Evolutionary conservation across 2,888 invertebrate genomes (phyloP), one percentile per base, ranked within the genome.

Genomic region (Halictus ligatus): DNA sequence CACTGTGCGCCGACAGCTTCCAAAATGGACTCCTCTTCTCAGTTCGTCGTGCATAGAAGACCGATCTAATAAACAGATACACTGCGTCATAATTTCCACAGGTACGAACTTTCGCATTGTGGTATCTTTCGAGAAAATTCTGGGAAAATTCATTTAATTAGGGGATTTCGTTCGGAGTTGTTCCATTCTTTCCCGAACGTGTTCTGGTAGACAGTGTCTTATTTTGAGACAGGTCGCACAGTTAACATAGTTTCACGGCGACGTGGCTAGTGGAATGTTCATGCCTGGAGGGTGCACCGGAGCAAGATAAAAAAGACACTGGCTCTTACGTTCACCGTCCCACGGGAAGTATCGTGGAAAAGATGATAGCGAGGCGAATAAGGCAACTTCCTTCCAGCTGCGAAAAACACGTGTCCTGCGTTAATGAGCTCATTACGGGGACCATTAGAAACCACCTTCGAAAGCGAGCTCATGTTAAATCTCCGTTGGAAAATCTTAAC

Each of bases 311-410:
- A 54, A 46, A 35, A 46, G 25, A 43, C 58, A 25, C 43, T 15
- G 35, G 43, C 43, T 82, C 12, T 10, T 69, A 69, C 54, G 43
- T 69, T 58, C 58, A 6, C 25, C 77, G 54, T 76, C 48, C 25
- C 81, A 84, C 29, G 76, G 82, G 82, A 88, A 88, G 43, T 78
- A 73, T 58, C 77, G 75, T 18, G 50, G 54, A 71, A 58, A 80
- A 75, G 50, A 83, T 73, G 76, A 76, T 54, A 81, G 72, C 75
- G 76, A 78, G 73, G 76, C 72, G 50, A 76, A 81, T 76, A 85
- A 83, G 86, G 85, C 77, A 84, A 84, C 81, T 88, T 88, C 82
- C 84, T 88, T 46, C 60, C 50, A 43, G 79, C 73, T 72, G 58
- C 60, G 78, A 73, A 83, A 78, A 85, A 75, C 69, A 69, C 10